These are phyloP conservation scores for Yponomeuta evonymella DNA, from an alignment of 2,888 invertebrate genomes.

Conservation along the genomic window DNA sequence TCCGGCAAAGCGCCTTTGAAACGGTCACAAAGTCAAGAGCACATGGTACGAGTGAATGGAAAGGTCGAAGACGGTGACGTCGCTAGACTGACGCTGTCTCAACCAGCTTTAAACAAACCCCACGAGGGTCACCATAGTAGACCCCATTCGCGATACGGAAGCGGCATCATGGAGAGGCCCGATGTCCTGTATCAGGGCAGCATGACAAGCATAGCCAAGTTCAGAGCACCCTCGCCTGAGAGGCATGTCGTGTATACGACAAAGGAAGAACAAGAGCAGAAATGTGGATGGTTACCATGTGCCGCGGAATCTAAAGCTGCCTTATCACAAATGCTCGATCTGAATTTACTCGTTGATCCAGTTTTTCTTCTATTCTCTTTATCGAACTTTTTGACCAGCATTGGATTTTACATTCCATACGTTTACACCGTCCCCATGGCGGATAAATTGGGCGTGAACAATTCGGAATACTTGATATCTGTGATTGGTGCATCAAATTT, in stretches of 20 bases:
- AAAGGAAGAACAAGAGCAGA: constrained; percentile 60
- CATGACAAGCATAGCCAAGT: constrained; percentile 73
- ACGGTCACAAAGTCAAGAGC: constrained; percentile 76
- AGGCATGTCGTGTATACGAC: constrained; percentile 41
- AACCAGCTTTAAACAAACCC: constrained; percentile 79
- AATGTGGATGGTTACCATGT: constrained; percentile 79
- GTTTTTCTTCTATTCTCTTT: constrained; percentile 92
- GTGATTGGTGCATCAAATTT: constrained; percentile 92
- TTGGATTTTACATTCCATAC: constrained; percentile 96
- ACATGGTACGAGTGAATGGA: constrained; percentile 61
- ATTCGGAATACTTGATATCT: constrained; percentile 83
- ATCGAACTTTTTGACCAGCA: constrained; percentile 96
- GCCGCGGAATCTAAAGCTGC: constrained; percentile 83
- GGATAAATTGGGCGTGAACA: constrained; percentile 75
- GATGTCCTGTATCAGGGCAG: constrained; percentile 94
- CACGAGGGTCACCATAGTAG: constrained; percentile 48
- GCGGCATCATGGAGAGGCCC: constrained; percentile 88
- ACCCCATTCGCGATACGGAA: constrained; percentile 70
- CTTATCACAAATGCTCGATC: constrained; percentile 88
- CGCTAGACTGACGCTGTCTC: constrained; percentile 80
- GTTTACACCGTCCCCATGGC: constrained; percentile 89
- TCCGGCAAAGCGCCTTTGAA: constrained; percentile 61
- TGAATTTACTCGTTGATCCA: constrained; percentile 87
- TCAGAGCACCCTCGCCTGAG: constrained; percentile 70
- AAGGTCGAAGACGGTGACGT: constrained; percentile 58